phyloP scores from a whole-genome alignment of 2,888 invertebrate species.

The Cheilosia vernalis region DNA sequence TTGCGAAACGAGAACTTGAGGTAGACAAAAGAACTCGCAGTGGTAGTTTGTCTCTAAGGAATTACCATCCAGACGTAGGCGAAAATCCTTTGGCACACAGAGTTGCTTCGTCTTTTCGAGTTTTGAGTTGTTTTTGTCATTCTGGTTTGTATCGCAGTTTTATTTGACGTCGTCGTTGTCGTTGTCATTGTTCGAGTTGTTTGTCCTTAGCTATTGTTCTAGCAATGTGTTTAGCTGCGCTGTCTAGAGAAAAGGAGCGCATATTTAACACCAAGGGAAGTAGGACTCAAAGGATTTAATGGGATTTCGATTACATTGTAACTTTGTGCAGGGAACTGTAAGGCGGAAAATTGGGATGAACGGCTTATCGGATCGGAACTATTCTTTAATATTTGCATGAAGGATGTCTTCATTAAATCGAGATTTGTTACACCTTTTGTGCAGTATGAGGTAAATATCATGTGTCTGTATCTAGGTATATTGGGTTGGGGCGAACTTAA shows the following conservation, averaged over 20 bases:
- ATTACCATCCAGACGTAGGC: neutral
- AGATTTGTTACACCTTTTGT: too few species aligned
- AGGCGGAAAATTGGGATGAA: neutral
- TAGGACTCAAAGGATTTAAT: neutral
- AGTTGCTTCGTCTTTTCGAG: neutral
- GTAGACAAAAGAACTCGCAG: too few species aligned
- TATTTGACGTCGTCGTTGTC: neutral
- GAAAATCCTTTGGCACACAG: neutral
- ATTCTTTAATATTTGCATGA: too few species aligned
- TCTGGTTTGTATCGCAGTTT: neutral
- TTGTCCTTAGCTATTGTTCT: neutral
- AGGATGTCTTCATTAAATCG: too few species aligned
- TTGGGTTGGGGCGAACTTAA: too few species aligned
- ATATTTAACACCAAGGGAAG: neutral
- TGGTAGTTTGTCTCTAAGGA: neutral
- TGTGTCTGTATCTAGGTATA: too few species aligned
- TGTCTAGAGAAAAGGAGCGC: neutral
- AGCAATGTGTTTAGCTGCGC: neutral
- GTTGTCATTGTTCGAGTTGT: neutral
- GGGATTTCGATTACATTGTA: slow-evolving; percentile 2
- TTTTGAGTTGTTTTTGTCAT: slow-evolving; percentile 1
- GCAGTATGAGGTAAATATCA: too few species aligned
- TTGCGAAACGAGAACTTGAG: too few species aligned
- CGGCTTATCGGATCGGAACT: neutral
- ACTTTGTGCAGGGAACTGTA: slow-evolving; percentile 1